Percentiles rank a stretch among this genome's conserved stretches.
phyloP scores from a whole-genome alignment of 2,113 vertebrate genomes.

The Festucalex cinctus region DNA sequence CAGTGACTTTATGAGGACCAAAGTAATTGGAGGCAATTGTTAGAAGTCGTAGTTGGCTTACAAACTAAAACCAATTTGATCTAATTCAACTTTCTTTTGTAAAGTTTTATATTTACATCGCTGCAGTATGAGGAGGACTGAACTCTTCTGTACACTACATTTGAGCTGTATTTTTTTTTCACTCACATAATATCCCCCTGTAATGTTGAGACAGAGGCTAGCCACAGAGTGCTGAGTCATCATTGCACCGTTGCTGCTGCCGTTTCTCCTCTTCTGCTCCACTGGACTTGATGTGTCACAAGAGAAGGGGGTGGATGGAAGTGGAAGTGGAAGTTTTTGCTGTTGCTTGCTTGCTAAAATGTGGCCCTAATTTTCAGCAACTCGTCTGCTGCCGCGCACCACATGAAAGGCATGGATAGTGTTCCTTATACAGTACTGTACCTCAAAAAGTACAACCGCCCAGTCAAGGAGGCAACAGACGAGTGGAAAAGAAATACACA shows the following conservation, averaged over 20 bases:
- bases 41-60: neutral
- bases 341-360: constrained; percentile 28
- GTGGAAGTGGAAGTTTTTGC: neutral
- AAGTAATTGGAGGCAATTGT: neutral
- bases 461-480: constrained; percentile 31
- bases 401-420: constrained; percentile 51
- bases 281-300: constrained; percentile 48
- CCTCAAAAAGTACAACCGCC: constrained; percentile 24
- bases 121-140: neutral
- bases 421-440: constrained; percentile 51
- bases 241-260: constrained; percentile 41
- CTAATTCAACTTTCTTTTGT: neutral
- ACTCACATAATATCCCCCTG: constrained; percentile 21
- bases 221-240: constrained; percentile 65
- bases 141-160: neutral
- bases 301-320: constrained; percentile 10
- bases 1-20: constrained; percentile 4
- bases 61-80: neutral
- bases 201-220: constrained; percentile 37
- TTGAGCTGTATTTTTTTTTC: constrained; percentile 17
- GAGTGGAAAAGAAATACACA: constrained; percentile 18
- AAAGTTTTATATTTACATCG: neutral
- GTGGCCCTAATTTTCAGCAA: constrained; percentile 45
- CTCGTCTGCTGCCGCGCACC: constrained; percentile 57
- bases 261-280: constrained; percentile 45